Evolutionary conservation across 1,140 invertebrate species (phyloP).

Genomic region (Trichonephila inaurata): DNA sequence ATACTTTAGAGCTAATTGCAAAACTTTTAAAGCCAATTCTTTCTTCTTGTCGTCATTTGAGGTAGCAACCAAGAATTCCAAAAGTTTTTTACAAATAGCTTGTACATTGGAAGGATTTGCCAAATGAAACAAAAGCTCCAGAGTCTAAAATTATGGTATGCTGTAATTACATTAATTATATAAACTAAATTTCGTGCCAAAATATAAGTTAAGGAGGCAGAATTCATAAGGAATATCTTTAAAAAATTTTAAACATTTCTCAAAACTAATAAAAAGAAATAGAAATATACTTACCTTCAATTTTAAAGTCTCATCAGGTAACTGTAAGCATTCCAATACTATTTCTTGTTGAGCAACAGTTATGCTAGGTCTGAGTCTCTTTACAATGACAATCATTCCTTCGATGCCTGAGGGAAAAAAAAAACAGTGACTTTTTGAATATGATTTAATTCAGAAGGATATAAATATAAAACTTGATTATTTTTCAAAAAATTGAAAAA

Average conservation of each 20-base stretch:
- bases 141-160: slow-evolving; percentile 66
- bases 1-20: slow-evolving; percentile 58
- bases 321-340: slow-evolving; percentile 69
- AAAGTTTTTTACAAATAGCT: slow-evolving; percentile 70
- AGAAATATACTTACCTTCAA: slow-evolving; percentile 31
- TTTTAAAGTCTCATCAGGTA: slow-evolving; percentile 59
- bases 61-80: slow-evolving; percentile 50
- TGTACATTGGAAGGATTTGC: slow-evolving; percentile 73
- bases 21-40: slow-evolving; percentile 48
- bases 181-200: background rate
- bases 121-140: slow-evolving; percentile 69
- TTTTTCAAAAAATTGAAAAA: too few species aligned
- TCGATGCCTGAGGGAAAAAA: slow-evolving; percentile 57
- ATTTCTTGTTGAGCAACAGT: slow-evolving; percentile 69
- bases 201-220: background rate
- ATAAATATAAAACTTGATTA: too few species aligned
- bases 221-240: background rate
- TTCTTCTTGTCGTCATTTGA: slow-evolving; percentile 14
- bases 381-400: slow-evolving; percentile 53
- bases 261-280: background rate
- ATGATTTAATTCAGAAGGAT: too few species aligned
- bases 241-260: background rate
- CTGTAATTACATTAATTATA: slow-evolving; percentile 37
- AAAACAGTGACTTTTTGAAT: background rate
- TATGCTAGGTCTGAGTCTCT: slow-evolving; percentile 61